Evolutionary conservation across 2,113 vertebrate genomes (phyloP).

Genomic region (Stercorarius parasiticus): DNA sequence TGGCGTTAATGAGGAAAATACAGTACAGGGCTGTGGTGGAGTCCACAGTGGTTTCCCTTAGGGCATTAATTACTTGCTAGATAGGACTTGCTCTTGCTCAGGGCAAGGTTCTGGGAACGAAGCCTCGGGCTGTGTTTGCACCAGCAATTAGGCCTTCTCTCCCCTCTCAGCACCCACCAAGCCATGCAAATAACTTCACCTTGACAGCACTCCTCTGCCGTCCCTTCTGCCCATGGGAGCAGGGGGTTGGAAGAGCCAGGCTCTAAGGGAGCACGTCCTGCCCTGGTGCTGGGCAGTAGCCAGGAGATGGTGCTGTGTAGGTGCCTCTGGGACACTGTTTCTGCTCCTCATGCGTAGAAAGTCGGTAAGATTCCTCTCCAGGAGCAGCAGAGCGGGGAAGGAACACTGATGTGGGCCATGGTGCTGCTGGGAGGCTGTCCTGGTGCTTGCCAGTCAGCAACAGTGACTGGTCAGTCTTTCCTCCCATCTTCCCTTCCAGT

Average conservation of each 20-base stretch:
- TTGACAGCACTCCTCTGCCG: accelerated
- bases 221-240: neutral
- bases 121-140: neutral
- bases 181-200: neutral
- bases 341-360: neutral
- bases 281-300: neutral
- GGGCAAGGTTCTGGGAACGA: neutral
- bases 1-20: neutral
- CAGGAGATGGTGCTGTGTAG: neutral
- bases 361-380: neutral
- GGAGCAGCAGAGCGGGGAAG: neutral
- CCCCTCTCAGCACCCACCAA: neutral
- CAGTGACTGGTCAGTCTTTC: neutral
- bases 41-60: neutral
- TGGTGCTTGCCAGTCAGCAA: neutral
- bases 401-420: neutral
- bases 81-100: neutral
- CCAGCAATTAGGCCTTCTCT: neutral
- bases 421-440: neutral
- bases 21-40: neutral
- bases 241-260: neutral
- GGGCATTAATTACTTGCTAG: conserved; percentile 32
- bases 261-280: neutral
- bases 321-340: neutral
- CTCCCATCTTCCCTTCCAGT: neutral